Evolutionary conservation across 2,797 vertebrate genomes (phyloP).

Genomic region (Potorous gilbertii): DNA sequence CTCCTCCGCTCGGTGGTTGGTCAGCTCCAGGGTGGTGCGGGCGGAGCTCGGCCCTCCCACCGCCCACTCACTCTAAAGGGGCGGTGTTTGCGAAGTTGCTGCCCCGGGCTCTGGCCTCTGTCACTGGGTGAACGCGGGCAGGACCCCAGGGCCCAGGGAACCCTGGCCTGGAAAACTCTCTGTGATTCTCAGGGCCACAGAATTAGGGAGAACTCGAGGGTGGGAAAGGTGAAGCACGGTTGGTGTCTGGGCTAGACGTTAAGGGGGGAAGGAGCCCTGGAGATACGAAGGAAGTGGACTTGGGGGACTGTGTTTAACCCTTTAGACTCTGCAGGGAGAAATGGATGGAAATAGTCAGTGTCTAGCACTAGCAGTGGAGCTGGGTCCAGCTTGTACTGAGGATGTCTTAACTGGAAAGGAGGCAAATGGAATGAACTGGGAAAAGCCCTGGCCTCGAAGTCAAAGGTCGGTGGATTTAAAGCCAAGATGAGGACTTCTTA

Average conservation of each 20-base stretch:
- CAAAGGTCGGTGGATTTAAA: neutral
- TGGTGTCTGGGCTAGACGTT: neutral
- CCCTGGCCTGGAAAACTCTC: neutral
- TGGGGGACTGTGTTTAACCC: neutral
- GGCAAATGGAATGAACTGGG: neutral
- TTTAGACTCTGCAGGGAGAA: neutral
- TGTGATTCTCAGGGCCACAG: neutral
- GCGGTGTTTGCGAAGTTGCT: neutral
- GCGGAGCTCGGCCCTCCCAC: conserved; percentile 28
- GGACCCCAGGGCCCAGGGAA: neutral
- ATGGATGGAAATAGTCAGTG: neutral
- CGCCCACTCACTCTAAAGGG: neutral
- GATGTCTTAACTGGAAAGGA: neutral
- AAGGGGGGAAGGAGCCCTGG: no score
- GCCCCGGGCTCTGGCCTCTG: neutral
- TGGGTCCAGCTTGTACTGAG: neutral
- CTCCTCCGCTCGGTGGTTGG: neutral
- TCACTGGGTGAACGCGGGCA: neutral
- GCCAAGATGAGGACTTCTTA: neutral
- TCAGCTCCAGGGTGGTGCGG: accelerated
- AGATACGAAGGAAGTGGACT: neutral
- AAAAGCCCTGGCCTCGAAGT: neutral
- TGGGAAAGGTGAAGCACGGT: neutral
- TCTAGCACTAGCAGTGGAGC: neutral
- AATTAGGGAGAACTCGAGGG: neutral